Conservation (phyloP, 92 coral and sea anemone species). For the Hydrozoanthus gracilis region DNA sequence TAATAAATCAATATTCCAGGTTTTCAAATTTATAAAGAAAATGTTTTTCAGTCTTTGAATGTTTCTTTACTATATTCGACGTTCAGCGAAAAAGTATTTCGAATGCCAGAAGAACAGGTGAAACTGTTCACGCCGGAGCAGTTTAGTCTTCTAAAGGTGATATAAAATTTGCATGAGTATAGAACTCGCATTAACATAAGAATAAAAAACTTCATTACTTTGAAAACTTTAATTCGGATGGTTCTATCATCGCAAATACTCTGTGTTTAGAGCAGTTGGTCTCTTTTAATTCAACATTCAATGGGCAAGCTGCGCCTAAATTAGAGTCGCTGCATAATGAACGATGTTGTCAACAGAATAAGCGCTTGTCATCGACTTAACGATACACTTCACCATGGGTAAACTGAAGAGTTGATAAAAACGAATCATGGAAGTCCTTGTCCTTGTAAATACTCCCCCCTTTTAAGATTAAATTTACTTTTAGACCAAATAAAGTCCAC, state of each 20-base stretch:
- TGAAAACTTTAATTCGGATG: not conserved
- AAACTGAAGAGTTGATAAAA: not conserved
- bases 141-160: not conserved
- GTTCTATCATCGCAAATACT: not conserved
- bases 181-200: not conserved
- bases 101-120: not conserved
- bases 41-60: not conserved
- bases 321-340: not conserved
- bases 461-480: conserved; percentile 10
- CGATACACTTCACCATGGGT: not conserved
- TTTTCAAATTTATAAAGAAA: not conserved
- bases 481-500: conserved; percentile 19
- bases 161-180: conserved; percentile 1
- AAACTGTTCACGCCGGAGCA: not conserved
- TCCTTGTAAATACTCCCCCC: conserved; percentile 2
- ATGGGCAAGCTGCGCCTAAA: not conserved
- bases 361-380: not conserved
- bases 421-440: not conserved
- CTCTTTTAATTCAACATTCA: not conserved
- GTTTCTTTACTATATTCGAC: not conserved
- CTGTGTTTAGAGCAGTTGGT: not conserved
- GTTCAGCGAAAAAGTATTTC: not conserved
- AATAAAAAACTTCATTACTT: conserved; percentile 2
- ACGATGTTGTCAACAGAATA: not conserved
- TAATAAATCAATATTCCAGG: too few species aligned